Evolutionary conservation across 2,888 invertebrate species (phyloP), one percentile per base, ranked within the genome.

Genomic region (Drosophila quinaria): DNA sequence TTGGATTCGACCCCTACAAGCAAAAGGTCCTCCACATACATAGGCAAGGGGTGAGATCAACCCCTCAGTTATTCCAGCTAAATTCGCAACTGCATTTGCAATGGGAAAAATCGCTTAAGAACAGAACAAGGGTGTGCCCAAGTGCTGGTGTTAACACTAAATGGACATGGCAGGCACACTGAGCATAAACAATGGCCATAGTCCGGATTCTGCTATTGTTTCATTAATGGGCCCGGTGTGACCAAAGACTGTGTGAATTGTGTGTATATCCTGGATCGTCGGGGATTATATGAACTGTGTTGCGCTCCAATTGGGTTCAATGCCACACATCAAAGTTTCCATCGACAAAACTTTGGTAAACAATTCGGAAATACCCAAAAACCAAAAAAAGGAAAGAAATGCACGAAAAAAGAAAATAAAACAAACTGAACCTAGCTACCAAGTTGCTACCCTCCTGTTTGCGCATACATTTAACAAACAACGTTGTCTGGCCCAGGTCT

Each of bases 71-170:
- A 19, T 11, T 10, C 17, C 19, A 42, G 25, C 9, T 17, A 22
- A 25, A 31, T 8, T 35, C 63, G 63, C 54, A 39, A 61, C 33
- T 41, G 66, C 63, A 55, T 42, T 33, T 64, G 50, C 65, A 71
- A 46, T 71, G 37, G 33, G 42, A 60, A 77, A 55, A 50, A 11
- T 47, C 25, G 50, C 35, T 15, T 47, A 31, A 3, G 44, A 22
- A 22, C 0, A 0, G 22, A 13, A 44, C 55, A 79, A 76, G 83
- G 80, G 80, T 76, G 77, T 54, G 37, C 55, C 61, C 37, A 35
- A 56, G 42, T 44, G 52, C 71, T 74, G 70, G 86, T 89, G 90
- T 83, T 81, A 90, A 90, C 89, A 85, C 69, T 87, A 89, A 89
- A 90, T 78, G 88, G 80, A 66, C 81, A 79, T 70, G 81, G 67